phyloP scores from a whole-genome alignment of 2,113 vertebrate species.

The Aphyosemion australe region DNA sequence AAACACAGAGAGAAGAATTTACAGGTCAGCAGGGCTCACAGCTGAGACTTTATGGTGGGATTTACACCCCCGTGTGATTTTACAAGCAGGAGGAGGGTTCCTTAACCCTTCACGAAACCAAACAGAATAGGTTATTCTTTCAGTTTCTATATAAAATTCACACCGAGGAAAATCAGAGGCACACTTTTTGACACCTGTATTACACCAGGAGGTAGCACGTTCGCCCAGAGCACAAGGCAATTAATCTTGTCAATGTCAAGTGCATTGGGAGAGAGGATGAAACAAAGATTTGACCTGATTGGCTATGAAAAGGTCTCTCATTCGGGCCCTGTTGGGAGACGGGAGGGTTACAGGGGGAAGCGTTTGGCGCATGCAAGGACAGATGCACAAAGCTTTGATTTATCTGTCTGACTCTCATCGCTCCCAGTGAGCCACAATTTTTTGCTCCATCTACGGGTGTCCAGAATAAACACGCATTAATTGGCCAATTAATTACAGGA shows the following conservation, averaged over 20 bases:
- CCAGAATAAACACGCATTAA: conserved; percentile 81
- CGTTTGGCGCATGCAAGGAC: conserved; percentile 70
- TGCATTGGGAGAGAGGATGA: conserved; percentile 73
- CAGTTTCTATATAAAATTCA: conserved; percentile 31
- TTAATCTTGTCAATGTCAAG: conserved; percentile 79
- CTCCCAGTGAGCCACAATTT: conserved; percentile 65
- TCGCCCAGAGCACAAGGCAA: conserved; percentile 71
- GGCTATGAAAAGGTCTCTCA: conserved; percentile 73
- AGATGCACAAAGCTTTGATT: conserved; percentile 77
- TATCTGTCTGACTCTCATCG: conserved; percentile 74
- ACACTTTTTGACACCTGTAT: conserved; percentile 71
- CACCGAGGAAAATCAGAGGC: conserved; percentile 51
- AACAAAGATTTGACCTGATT: conserved; percentile 78
- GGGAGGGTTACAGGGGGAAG: conserved; percentile 62
- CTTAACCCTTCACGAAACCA: conserved; percentile 66
- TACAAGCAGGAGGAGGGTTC: conserved; percentile 56
- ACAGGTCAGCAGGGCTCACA: conserved; percentile 74
- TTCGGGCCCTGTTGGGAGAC: conserved; percentile 63
- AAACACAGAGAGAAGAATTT: conserved; percentile 63
- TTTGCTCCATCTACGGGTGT: conserved; percentile 63
- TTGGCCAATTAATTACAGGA: conserved; percentile 79
- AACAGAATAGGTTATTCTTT: conserved; percentile 37
- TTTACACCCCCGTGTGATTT: conserved; percentile 74
- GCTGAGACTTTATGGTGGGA: conserved; percentile 77
- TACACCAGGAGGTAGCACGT: conserved; percentile 69